A percentile compares a stretch with the other conserved stretches of the same genome.
These are phyloP conservation scores for Monomorium pharaonis DNA, from an alignment of 1,140 invertebrate genomes.

Conservation along the genomic window DNA sequence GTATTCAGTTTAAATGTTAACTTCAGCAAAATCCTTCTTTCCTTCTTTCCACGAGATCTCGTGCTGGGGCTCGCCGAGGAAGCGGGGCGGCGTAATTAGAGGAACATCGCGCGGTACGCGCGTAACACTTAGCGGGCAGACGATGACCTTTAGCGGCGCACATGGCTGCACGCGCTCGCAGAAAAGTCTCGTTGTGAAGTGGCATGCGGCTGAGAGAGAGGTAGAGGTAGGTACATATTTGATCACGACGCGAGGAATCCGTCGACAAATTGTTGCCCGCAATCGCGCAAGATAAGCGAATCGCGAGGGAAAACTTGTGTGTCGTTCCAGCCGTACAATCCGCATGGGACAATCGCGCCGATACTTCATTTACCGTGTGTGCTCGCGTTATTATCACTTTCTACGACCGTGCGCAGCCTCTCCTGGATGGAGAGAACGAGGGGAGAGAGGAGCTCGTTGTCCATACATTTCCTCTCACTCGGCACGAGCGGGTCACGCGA, in stretches of 20 bases:
- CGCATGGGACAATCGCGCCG: background rate
- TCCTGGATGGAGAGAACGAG: background rate
- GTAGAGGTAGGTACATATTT: background rate
- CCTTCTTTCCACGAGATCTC: too few relatives aligned
- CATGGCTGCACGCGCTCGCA: background rate
- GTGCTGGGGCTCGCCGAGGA: too few relatives aligned
- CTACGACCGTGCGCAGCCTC: conserved; percentile 29
- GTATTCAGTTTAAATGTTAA: too few relatives aligned
- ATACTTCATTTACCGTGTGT: conserved; percentile 27
- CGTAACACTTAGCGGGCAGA: conserved; percentile 44
- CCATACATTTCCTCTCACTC: conserved; percentile 56
- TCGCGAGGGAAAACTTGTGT: conserved; percentile 13
- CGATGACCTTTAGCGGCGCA: conserved; percentile 50
- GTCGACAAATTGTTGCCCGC: conserved; percentile 27
- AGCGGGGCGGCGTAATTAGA: conserved; percentile 23
- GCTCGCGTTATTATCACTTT: conserved; percentile 55
- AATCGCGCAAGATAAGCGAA: conserved; percentile 17
- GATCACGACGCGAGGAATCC: conserved; percentile 21
- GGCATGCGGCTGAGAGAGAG: background rate
- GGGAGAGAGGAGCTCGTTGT: conserved; percentile 16
- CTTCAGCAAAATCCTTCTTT: too few relatives aligned
- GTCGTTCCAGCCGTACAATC: background rate
- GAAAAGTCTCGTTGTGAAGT: conserved; percentile 6
- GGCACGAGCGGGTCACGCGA: conserved; percentile 61
- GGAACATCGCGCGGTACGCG: conserved; percentile 7